These are phyloP conservation scores for Rhinophrynus dorsalis DNA, from an alignment of 2,797 vertebrate species.

Conservation along the genomic window DNA sequence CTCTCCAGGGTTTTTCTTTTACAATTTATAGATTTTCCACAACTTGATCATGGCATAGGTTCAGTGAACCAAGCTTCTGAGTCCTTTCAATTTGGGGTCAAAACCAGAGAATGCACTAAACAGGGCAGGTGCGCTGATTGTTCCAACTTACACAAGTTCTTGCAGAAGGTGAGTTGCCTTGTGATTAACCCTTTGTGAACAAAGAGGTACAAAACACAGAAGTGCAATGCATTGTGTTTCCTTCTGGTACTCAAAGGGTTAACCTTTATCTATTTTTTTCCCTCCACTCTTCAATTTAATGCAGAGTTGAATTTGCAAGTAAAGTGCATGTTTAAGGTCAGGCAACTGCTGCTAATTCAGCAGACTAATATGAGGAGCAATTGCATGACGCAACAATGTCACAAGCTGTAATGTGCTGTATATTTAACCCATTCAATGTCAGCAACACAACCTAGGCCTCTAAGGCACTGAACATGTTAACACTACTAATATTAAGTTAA, in stretches of 20 bases:
- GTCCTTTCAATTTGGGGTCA: conserved; percentile 57
- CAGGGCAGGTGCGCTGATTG: conserved; percentile 47
- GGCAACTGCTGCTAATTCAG: too few species aligned
- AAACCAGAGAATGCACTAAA: conserved; percentile 50
- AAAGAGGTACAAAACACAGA: too few species aligned
- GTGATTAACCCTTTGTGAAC: conserved; percentile 66
- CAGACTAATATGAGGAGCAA: too few species aligned
- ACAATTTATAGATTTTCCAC: conserved; percentile 59
- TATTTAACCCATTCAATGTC: too few species aligned
- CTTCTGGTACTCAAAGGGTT: too few species aligned
- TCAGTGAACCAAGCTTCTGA: conserved; percentile 60
- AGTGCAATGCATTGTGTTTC: too few species aligned
- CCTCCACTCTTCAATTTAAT: conserved; percentile 68
- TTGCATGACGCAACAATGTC: too few species aligned
- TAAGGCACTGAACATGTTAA: too few species aligned
- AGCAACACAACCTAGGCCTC: too few species aligned
- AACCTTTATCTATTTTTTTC: too few species aligned
- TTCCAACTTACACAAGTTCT: conserved; percentile 52
- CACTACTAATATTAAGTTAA: too few species aligned
- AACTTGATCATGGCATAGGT: conserved; percentile 59
- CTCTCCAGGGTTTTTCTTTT: conserved; percentile 43
- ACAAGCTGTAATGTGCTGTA: too few species aligned
- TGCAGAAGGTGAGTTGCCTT: conserved; percentile 77
- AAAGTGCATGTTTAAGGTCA: conserved; percentile 64
- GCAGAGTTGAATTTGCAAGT: conserved; percentile 92